A percentile compares a stretch with the other conserved stretches of the same genome.
These are phyloP conservation scores for Gephyroberyx darwinii DNA, from an alignment of 2,797 vertebrate genomes.

Conservation along the genomic window DNA sequence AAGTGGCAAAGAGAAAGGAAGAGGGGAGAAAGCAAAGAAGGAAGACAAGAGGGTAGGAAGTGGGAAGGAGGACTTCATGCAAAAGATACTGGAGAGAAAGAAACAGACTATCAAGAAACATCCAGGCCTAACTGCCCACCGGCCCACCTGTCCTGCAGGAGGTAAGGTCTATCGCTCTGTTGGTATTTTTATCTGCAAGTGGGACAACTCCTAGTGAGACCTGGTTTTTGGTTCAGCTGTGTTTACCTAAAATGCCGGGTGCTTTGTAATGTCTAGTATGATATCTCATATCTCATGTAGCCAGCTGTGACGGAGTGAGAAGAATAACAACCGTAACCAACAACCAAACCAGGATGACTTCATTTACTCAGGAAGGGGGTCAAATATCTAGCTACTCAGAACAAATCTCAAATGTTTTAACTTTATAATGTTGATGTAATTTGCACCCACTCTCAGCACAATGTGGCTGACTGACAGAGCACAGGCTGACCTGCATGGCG, in stretches of 20 bases:
- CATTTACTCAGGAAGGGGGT: not conserved
- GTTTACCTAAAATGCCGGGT: not conserved
- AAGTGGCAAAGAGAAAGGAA: slow-evolving; percentile 18
- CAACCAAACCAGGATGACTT: not conserved
- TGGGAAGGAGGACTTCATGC: slow-evolving; percentile 14
- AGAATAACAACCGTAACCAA: not conserved
- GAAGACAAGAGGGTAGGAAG: not conserved
- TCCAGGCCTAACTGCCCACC: not conserved
- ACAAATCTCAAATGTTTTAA: slow-evolving; percentile 9
- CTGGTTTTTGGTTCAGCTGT: not conserved
- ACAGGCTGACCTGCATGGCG: slow-evolving; percentile 25
- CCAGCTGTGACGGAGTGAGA: not conserved
- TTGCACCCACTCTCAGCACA: slow-evolving; percentile 11
- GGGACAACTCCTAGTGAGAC: not conserved
- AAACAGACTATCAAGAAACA: slow-evolving; percentile 2
- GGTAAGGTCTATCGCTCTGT: slow-evolving; percentile 36
- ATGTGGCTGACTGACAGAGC: slow-evolving; percentile 17
- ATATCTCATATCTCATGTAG: not conserved
- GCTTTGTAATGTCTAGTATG: not conserved
- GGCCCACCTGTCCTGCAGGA: slow-evolving; percentile 34
- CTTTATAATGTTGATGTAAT: slow-evolving; percentile 11
- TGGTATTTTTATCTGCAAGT: not conserved
- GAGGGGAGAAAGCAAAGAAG: slow-evolving; percentile 5
- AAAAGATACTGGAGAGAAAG: slow-evolving; percentile 12
- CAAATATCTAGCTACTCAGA: slow-evolving; percentile 11